A percentile compares a stretch with the other conserved stretches of the same genome.
phyloP scores from a whole-genome alignment of 2,888 invertebrate genomes.

The Hyalella azteca region DNA sequence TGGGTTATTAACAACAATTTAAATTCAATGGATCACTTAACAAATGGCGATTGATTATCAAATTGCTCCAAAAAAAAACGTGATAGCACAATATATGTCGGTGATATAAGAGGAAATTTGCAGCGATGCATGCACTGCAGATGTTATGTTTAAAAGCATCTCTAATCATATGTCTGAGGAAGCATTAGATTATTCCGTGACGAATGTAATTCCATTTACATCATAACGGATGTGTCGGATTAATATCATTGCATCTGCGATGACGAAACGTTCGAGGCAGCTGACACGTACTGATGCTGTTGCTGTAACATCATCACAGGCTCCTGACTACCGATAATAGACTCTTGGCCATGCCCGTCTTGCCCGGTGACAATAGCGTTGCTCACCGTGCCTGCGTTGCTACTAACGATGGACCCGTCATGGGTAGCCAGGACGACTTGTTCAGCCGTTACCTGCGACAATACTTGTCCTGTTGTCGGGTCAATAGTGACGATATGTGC shows the following conservation, averaged over 20 bases:
- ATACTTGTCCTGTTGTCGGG: slow-evolving; percentile 56
- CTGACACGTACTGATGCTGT: slow-evolving; percentile 12
- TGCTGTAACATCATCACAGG: slow-evolving; percentile 33
- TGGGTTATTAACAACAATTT: too few relatives aligned
- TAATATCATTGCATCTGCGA: slow-evolving; percentile 7
- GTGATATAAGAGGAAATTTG: too few relatives aligned
- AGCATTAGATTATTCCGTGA: too few relatives aligned
- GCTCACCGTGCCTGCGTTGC: slow-evolving; percentile 6
- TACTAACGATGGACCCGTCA: slow-evolving; percentile 43
- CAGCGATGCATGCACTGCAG: too few relatives aligned
- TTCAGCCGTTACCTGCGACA: slow-evolving; percentile 56
- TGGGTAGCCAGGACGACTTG: slow-evolving; percentile 54
- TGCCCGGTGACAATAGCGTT: slow-evolving; percentile 34
- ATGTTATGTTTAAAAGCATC: too few relatives aligned
- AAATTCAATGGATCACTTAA: too few relatives aligned
- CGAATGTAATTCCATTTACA: too few relatives aligned
- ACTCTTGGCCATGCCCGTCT: neutral
- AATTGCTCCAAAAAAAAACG: too few relatives aligned
- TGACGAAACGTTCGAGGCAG: neutral
- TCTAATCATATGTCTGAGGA: too few relatives aligned
- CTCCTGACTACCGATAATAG: slow-evolving; percentile 29
- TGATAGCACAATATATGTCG: too few relatives aligned
- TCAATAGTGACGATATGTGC: slow-evolving; percentile 58
- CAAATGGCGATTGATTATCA: too few relatives aligned
- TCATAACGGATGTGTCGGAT: too few relatives aligned